These are phyloP conservation scores for Hoplostethus mediterraneus DNA, from an alignment of 2,797 vertebrate genomes.

Conservation along the genomic window DNA sequence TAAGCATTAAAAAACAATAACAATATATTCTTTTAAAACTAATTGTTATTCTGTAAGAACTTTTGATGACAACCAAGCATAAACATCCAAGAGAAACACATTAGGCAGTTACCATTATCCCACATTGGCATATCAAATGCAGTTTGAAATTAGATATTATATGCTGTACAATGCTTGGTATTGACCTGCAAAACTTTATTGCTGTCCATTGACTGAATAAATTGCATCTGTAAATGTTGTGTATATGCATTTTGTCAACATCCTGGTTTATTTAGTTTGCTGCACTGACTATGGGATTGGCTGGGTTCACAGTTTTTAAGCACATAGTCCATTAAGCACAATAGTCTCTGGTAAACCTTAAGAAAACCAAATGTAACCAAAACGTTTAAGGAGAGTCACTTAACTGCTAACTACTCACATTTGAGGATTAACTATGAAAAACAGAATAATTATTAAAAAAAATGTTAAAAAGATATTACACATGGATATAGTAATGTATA, in stretches of 20 bases:
- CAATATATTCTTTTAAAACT: not conserved
- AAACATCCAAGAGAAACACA: not conserved
- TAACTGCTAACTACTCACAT: constrained; percentile 12
- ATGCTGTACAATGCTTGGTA: too few relatives aligned
- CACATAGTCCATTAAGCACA: too few relatives aligned
- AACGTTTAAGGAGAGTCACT: not conserved
- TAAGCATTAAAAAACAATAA: not conserved
- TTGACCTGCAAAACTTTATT: not conserved
- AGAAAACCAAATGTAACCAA: not conserved
- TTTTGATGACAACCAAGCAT: not conserved
- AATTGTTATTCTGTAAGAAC: not conserved
- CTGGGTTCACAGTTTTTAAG: too few relatives aligned
- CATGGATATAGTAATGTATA: not conserved
- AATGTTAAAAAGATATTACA: constrained; percentile 22
- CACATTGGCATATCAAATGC: not conserved
- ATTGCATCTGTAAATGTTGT: not conserved
- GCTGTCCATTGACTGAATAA: not conserved
- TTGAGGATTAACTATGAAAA: not conserved
- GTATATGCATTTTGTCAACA: not conserved
- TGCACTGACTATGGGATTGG: not conserved
- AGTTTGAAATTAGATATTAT: not conserved
- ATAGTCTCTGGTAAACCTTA: not conserved
- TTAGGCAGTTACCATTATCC: not conserved
- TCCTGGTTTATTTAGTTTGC: not conserved
- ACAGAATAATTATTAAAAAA: not conserved